Evolutionary conservation across 2,797 vertebrate genomes (phyloP).

Genomic region (Melopsittacus undulatus): DNA sequence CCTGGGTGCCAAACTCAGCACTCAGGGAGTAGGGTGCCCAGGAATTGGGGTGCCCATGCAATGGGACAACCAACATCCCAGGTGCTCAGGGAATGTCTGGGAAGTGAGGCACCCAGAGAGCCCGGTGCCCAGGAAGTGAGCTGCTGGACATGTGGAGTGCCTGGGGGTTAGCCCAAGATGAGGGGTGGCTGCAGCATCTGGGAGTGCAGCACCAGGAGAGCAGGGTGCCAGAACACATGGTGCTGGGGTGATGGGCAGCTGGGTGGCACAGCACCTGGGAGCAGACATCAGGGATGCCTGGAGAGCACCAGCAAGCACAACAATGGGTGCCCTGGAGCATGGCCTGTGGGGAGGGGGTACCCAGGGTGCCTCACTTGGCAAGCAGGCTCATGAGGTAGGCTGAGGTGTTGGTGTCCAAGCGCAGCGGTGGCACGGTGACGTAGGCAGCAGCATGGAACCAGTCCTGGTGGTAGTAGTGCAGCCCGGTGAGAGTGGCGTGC

Average conservation of each 20-base stretch:
- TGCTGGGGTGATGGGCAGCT: not conserved
- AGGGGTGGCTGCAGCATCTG: not conserved
- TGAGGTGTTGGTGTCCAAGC: conserved; percentile 93
- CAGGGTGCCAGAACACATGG: not conserved
- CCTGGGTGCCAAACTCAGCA: not conserved
- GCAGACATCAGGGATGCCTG: not conserved
- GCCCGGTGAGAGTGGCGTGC: conserved; percentile 90
- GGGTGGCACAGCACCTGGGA: not conserved
- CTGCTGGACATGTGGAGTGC: fast-evolving
- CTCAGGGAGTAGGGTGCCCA: not conserved
- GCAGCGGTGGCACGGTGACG: conserved; percentile 91
- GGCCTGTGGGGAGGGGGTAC: fast-evolving
- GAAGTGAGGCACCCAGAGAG: not conserved
- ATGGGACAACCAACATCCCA: not conserved
- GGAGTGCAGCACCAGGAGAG: not conserved
- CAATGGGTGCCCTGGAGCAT: fast-evolving
- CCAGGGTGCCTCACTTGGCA: conserved; percentile 86
- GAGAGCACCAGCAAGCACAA: fast-evolving
- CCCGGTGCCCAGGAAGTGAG: not conserved
- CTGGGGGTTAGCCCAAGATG: not conserved
- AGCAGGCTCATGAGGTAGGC: conserved; percentile 94
- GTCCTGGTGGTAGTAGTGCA: conserved; percentile 98
- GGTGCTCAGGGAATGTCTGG: not conserved
- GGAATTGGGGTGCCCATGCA: not conserved
- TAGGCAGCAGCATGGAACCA: conserved; percentile 94